Evolutionary conservation across 2,888 invertebrate species (phyloP), one percentile per base, ranked within the genome.

Genomic region (Leucozona laternaria): DNA sequence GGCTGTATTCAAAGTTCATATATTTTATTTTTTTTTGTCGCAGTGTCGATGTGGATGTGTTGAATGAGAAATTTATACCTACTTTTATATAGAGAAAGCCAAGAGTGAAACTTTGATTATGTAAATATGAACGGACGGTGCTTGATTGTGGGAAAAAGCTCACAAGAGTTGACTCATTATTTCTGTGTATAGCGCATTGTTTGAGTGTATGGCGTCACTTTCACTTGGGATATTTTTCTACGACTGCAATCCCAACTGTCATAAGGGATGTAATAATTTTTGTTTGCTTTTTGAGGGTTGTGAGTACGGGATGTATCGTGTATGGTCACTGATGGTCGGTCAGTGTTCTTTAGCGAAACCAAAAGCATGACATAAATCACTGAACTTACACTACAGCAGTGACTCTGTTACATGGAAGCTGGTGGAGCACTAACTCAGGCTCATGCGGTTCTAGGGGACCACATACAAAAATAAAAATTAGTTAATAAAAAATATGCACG

Each of bases 311-410:
- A 31, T 20, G 20, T 20, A 20, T 17, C 10, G 15, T 79, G 70
- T 76, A 43, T 68, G 43, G 77, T 48, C 31, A 31, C 28, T 50
- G 60, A 72, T 62, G 60, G 76, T 62, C 84, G 84, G 87, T 84
- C 84, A 88, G 76, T 88, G 78, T 66, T 79, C 79, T 80, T 73
- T 84, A 58, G 77, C 58, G 76, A 88, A 87, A 87, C 66, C 34
- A 70, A 81, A 78, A 48, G 68, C 45, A 60, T 57, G 31, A 60
- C 34, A 73, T 55, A 66, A 68, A 37, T 50, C 68, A 22, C 37
- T 50, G n/a, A 68, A 50, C 50, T 31, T 10, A 37, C n/a, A 50
- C 48, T 66, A 20, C 20, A 34, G n/a, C 10, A 48, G 7, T 43
- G 43, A 1, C 43, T 4, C n/a, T 43, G n/a, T n/a, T 1, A 43